These are phyloP conservation scores for Parnassius orleans DNA, from an alignment of 2,888 invertebrate species.

Conservation along the genomic window DNA sequence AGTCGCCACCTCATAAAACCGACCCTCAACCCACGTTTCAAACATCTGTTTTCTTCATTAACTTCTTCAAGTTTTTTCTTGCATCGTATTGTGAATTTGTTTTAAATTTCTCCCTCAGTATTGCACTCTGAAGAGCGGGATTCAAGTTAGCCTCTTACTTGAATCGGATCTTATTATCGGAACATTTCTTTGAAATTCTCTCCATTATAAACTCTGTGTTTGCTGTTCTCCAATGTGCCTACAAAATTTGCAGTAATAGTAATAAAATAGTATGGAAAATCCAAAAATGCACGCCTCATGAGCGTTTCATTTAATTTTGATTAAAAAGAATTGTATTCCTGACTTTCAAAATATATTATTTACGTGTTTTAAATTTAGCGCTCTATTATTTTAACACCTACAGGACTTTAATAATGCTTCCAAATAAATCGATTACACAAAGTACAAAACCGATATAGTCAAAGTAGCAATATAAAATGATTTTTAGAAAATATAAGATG, in stretches of 20 bases:
- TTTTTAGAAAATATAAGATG: too few relatives aligned
- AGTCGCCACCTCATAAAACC: slow-evolving; percentile 85
- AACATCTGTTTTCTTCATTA: slow-evolving; percentile 88
- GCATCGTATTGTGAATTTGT: slow-evolving; percentile 66
- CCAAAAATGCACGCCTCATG: too few relatives aligned
- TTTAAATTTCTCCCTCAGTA: slow-evolving; percentile 71
- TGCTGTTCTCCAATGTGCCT: slow-evolving; percentile 76
- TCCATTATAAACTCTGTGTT: slow-evolving; percentile 84
- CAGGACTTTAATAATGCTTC: too few relatives aligned
- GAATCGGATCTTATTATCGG: slow-evolving; percentile 79
- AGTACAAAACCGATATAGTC: too few relatives aligned
- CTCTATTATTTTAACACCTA: too few relatives aligned
- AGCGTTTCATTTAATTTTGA: too few relatives aligned
- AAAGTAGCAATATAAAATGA: too few relatives aligned
- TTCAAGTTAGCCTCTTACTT: slow-evolving; percentile 78
- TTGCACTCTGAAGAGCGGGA: slow-evolving; percentile 36
- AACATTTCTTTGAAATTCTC: slow-evolving; percentile 75
- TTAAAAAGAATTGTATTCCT: too few relatives aligned
- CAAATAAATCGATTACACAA: too few relatives aligned
- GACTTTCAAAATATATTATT: too few relatives aligned
- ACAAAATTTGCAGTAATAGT: slow-evolving; percentile 28
- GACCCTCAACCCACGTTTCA: slow-evolving; percentile 86
- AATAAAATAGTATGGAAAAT: too few relatives aligned
- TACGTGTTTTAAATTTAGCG: too few relatives aligned
- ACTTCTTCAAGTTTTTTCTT: slow-evolving; percentile 72